Percentiles rank a stretch among this genome's conserved stretches.
These are phyloP conservation scores for Carapus acus DNA, from an alignment of 2,797 vertebrate species.

Conservation along the genomic window DNA sequence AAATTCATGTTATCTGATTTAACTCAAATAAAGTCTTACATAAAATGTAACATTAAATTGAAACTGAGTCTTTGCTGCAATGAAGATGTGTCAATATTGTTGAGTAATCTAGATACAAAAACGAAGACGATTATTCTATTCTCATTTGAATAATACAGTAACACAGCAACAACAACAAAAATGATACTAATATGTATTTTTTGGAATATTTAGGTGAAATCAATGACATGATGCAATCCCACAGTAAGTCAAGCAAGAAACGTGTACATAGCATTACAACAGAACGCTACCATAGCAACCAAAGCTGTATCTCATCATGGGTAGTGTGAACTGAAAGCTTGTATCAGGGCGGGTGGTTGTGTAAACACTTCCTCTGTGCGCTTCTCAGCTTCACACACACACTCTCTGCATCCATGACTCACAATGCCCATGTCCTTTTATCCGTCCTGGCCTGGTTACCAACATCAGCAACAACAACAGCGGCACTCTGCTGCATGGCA, in stretches of 20 bases:
- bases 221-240: conserved; percentile 1
- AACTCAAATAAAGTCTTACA: too few species aligned
- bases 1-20: too few species aligned
- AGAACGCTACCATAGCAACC: conserved; percentile 28
- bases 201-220: too few species aligned
- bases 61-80: too few species aligned
- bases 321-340: conserved; percentile 1
- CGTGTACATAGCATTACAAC: neutral
- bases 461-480: conserved; percentile 40
- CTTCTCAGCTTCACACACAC: neutral
- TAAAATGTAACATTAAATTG: too few species aligned
- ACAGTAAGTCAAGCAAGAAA: conserved; percentile 3
- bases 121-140: too few species aligned
- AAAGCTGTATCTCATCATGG: neutral
- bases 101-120: too few species aligned
- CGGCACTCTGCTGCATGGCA: conserved; percentile 31
- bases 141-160: too few species aligned
- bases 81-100: too few species aligned
- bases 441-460: conserved; percentile 30
- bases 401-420: conserved; percentile 45
- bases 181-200: too few species aligned
- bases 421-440: conserved; percentile 8
- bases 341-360: neutral
- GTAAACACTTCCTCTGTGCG: conserved; percentile 5
- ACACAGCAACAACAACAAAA: too few species aligned